These are phyloP conservation scores for Hexactinellida sp. DNA, from an alignment of 37 sponge, comb jelly and placozoan species.

Conservation along the genomic window DNA sequence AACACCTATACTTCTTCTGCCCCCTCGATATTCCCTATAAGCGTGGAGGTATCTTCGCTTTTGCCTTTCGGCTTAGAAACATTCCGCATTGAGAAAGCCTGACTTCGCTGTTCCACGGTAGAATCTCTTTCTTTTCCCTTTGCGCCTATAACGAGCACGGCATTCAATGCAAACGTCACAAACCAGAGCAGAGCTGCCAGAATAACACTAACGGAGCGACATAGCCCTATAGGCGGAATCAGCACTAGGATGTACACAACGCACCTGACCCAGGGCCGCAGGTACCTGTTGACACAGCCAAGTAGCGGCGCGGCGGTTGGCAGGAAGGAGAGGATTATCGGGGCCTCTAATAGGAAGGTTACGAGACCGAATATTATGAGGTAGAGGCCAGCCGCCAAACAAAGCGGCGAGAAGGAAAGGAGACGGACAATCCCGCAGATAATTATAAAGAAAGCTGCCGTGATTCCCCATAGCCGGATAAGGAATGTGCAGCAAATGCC, in stretches of 20 bases:
- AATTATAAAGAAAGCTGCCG: neutral
- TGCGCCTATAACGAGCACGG: neutral
- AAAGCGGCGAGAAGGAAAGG: neutral
- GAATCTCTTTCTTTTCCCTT: neutral
- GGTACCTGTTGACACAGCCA: neutral
- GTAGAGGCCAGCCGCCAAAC: neutral
- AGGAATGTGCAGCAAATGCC: constrained; percentile 3
- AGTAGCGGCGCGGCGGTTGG: neutral
- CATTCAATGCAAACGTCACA: neutral
- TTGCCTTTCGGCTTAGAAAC: neutral
- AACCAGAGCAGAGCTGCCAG: neutral
- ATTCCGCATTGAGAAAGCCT: neutral
- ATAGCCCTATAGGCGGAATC: neutral
- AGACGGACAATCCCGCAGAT: neutral
- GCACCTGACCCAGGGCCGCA: neutral
- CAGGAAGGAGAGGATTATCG: neutral
- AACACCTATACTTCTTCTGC: neutral
- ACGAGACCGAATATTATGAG: neutral
- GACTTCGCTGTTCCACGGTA: neutral
- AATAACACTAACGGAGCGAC: neutral
- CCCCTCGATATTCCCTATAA: neutral
- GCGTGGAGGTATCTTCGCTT: neutral
- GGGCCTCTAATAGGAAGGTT: neutral
- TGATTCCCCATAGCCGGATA: neutral
- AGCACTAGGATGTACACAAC: neutral